A percentile compares a stretch with the other conserved stretches of the same genome.
phyloP scores from a whole-genome alignment of 2,888 invertebrate species.

The Drosophila anomelani region DNA sequence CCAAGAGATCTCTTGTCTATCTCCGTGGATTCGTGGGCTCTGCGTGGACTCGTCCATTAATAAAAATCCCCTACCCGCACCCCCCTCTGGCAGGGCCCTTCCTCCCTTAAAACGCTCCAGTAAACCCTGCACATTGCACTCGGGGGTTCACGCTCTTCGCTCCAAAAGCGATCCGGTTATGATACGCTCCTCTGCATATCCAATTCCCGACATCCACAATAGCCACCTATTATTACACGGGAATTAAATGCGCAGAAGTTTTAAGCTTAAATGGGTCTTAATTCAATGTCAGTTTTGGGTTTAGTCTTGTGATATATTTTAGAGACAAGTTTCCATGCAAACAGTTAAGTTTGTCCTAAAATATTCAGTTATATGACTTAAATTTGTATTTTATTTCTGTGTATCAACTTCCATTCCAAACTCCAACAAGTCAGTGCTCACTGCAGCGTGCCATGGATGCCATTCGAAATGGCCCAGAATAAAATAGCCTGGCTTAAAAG shows the following conservation, averaged over 20 bases:
- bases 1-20: slow-evolving; percentile 58
- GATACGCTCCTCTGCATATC: slow-evolving; percentile 70
- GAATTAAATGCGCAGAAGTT: neutral
- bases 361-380: too few species aligned
- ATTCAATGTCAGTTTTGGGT: neutral
- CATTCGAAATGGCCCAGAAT: slow-evolving; percentile 62
- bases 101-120: slow-evolving; percentile 65
- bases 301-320: neutral
- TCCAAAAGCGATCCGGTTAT: slow-evolving; percentile 71
- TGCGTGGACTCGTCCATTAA: slow-evolving; percentile 74
- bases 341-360: too few species aligned
- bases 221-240: neutral
- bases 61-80: slow-evolving; percentile 52
- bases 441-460: slow-evolving; percentile 77
- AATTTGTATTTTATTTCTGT: neutral
- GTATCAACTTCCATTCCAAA: slow-evolving; percentile 22
- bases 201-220: slow-evolving; percentile 33
- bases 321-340: too few species aligned
- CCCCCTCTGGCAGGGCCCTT: slow-evolving; percentile 20
- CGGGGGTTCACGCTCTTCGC: slow-evolving; percentile 73
- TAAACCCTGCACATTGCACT: slow-evolving; percentile 60
- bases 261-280: neutral
- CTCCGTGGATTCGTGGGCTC: slow-evolving; percentile 22
- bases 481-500: slow-evolving; percentile 13
- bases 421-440: slow-evolving; percentile 53